phyloP scores from a whole-genome alignment of 2,113 vertebrate genomes.

The Erpornis zantholeuca region DNA sequence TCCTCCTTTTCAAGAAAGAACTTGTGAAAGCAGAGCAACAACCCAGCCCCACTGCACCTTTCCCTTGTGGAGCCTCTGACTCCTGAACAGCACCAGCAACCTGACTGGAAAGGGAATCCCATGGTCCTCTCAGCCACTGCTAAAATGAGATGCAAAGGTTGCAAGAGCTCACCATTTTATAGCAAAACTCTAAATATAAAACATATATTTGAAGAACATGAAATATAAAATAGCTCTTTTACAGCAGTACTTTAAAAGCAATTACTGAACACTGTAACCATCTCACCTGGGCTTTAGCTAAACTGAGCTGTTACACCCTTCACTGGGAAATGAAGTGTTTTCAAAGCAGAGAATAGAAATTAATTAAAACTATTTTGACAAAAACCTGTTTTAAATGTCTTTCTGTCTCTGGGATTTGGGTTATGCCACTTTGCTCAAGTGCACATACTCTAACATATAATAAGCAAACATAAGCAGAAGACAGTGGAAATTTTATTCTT shows the following conservation, averaged over 20 bases:
- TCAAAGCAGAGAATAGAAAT: not conserved
- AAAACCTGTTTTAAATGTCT: not conserved
- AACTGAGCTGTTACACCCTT: not conserved
- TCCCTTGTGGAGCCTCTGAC: not conserved
- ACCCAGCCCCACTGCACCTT: not conserved
- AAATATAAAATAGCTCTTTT: not conserved
- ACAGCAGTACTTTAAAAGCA: not conserved
- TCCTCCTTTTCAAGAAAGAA: conserved; percentile 34
- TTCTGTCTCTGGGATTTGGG: not conserved
- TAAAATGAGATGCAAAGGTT: not conserved
- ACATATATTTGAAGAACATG: not conserved
- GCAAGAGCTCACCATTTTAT: not conserved
- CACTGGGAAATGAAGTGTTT: not conserved
- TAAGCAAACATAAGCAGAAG: not conserved
- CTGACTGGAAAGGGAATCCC: not conserved
- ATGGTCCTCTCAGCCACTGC: not conserved
- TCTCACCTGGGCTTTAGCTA: not conserved
- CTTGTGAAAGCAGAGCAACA: not conserved
- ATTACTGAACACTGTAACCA: not conserved
- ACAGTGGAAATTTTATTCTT: not conserved
- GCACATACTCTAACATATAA: not conserved
- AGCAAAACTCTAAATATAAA: not conserved
- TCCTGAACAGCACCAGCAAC: not conserved
- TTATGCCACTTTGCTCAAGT: not conserved
- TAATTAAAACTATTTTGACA: not conserved